Evolutionary conservation across 2,888 invertebrate species (phyloP), one percentile per base, ranked within the genome.

Genomic region (Aleiodes testaceus): DNA sequence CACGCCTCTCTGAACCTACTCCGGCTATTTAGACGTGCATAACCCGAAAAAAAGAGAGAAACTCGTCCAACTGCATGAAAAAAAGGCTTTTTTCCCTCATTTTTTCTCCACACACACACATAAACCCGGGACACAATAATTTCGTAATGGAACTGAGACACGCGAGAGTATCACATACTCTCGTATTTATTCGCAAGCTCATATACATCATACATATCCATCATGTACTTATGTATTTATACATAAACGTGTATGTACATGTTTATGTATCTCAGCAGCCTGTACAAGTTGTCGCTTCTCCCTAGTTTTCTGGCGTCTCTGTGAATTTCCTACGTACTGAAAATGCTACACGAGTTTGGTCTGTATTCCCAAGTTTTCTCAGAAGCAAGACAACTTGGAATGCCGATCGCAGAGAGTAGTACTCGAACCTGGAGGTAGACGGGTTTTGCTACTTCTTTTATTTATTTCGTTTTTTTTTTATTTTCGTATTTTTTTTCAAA

Each of bases 131-230:
- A 70, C 73, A 75, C 76, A 75, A 74, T 75, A 74, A 75, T 75
- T 76, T 67, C 64, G 59, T 75, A 74, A 76, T 75, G 71, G 76
- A 74, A 68, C 45, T 66, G 53, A 45, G 65, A 70, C 75, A 76
- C 70, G 75, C 75, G 66, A 77, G 45, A 20, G 65, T 49, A 36
- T 30, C 16, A 55, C 14, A 55, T 36, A 30, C 55, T 2, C 36
- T 30, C 12, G 26, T 55, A n/a, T 55, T 55, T 14, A 30, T 55
- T 47, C 12, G 47, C 47, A 14, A 47, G 14, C 47, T 47, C 47
- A 16, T 47, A 47, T 47, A 47, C n/a, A 47, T 16, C 47, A 47
- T 47, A 12, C 47, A 45, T n/a, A 45, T 14, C 14, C 45, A 47
- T 47, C 47, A 16, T 47, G 47, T 45, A 11, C 9, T 47, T 47